Conservation (phyloP, 23 tunicate genomes). For the Phallusia fumigata region DNA sequence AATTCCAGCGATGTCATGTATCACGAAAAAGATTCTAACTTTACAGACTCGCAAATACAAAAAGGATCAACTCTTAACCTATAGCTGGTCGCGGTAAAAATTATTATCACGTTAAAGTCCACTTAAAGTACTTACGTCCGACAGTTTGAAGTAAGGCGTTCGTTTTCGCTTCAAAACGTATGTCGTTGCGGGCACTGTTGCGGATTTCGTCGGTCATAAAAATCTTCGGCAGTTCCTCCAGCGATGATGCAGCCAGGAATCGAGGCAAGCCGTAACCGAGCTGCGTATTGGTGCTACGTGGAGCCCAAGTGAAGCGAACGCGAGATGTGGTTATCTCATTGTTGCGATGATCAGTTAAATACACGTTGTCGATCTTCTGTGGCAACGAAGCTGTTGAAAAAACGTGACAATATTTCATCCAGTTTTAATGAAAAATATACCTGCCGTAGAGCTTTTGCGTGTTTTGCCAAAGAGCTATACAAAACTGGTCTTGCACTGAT, state of each 20-base stretch:
- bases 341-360: neutral
- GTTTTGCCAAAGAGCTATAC: too few relatives aligned
- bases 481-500: too few relatives aligned
- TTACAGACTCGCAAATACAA: too few relatives aligned
- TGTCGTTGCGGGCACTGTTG: neutral
- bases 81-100: too few relatives aligned
- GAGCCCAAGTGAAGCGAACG: conserved; percentile 12
- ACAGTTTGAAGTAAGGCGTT: neutral
- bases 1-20: too few relatives aligned
- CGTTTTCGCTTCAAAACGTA: neutral
- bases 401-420: too few relatives aligned
- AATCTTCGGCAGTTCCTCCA: conserved; percentile 15
- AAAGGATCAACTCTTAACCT: too few relatives aligned
- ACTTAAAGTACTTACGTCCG: conserved; percentile 3
- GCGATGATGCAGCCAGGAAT: conserved; percentile 16
- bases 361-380: neutral
- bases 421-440: too few relatives aligned
- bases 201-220: conserved; percentile 20
- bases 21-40: too few relatives aligned
- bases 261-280: conserved; percentile 24
- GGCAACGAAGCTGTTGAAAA: neutral
- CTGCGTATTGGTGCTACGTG: neutral
- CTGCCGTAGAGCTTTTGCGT: too few relatives aligned
- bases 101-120: too few relatives aligned
- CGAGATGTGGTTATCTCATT: neutral